Evolutionary conservation across 1,140 invertebrate species (phyloP).

Genomic region (Amyelois transitella): DNA sequence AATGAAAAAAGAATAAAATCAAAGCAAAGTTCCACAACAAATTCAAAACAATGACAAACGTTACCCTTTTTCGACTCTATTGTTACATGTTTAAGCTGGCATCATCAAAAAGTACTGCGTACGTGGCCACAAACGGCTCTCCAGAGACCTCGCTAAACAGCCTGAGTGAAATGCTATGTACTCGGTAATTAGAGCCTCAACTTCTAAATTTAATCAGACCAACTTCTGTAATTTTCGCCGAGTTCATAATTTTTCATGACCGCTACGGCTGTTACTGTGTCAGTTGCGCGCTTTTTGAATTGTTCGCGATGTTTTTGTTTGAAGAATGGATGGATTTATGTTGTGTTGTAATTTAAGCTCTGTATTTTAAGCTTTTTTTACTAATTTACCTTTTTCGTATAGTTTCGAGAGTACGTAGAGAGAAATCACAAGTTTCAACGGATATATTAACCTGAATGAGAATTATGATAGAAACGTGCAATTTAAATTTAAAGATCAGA

Average conservation of each 20-base stretch:
- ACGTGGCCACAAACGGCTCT: constrained; percentile 26
- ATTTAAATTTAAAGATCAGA: too few relatives aligned
- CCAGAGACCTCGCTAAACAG: constrained; percentile 33
- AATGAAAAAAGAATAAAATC: too few relatives aligned
- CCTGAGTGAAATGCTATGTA: constrained; percentile 69
- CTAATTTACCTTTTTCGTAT: too few relatives aligned
- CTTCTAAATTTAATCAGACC: constrained; percentile 70
- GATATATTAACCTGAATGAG: too few relatives aligned
- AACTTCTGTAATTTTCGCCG: constrained; percentile 53
- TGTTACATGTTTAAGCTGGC: not conserved
- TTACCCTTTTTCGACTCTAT: constrained; percentile 1
- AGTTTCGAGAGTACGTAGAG: too few relatives aligned
- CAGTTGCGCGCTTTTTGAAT: not conserved
- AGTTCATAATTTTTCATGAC: constrained; percentile 63
- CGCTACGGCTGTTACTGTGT: not conserved
- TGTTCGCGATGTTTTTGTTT: not conserved
- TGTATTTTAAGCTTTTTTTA: too few relatives aligned
- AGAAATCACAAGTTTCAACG: too few relatives aligned
- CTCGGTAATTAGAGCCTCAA: constrained; percentile 58
- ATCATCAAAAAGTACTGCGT: constrained; percentile 28
- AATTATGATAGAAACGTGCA: too few relatives aligned
- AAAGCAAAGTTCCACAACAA: not conserved
- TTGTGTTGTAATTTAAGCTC: not conserved
- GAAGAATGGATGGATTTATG: not conserved
- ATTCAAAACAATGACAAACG: not conserved